Evolutionary conservation across 2,888 invertebrate species (phyloP), one percentile per base, ranked within the genome.

Genomic region (Drepanosiphum platanoidis): DNA sequence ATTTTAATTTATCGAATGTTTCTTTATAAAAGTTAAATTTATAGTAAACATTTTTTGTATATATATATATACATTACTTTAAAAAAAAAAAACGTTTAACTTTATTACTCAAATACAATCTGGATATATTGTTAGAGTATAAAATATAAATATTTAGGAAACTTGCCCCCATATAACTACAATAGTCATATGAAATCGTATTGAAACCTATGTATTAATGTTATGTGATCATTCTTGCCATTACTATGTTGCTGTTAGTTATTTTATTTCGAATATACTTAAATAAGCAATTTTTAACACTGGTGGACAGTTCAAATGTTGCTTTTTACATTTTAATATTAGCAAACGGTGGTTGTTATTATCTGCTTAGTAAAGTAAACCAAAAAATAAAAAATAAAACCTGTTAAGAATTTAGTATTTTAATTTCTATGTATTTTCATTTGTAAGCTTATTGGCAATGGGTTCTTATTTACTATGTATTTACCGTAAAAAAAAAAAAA

Each of bases 291-390:
- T 61, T 58, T 1, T 36, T 36, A 22, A 27, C 18, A 71, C 11
- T 75, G 74, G 74, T 83, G 46, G 13, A 46, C n/a, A 72, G 64
- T 83, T 74, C 22, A 46, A 66, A 30, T 64, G 42, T 83, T 75
- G 83, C 83, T 83, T 83, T 61, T 81, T 64, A 79, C 32, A 34
- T 72, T 78, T 32, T 68, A 68, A 68, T 68, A 68, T 80, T 52
- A 84, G 39, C 42, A 32, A 27, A 27, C 77, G 84, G 84, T 84
- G 84, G 84, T 84, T 77, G 32, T 84, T 84, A 74, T 83, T 66
- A 68, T 58, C 46, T 77, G 70, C 84, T 84, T 77, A 39, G 39
- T 18, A 46, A 58, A 74, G 32, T 70, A 52, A 34, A 46, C 22
- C n/a, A n/a, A n/a, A 27, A 3, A 15, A 74, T 36, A 39, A n/a